A percentile compares a stretch with the other conserved stretches of the same genome.
Evolutionary conservation across 2,113 vertebrate species (phyloP).

Genomic region (Sprattus sprattus): DNA sequence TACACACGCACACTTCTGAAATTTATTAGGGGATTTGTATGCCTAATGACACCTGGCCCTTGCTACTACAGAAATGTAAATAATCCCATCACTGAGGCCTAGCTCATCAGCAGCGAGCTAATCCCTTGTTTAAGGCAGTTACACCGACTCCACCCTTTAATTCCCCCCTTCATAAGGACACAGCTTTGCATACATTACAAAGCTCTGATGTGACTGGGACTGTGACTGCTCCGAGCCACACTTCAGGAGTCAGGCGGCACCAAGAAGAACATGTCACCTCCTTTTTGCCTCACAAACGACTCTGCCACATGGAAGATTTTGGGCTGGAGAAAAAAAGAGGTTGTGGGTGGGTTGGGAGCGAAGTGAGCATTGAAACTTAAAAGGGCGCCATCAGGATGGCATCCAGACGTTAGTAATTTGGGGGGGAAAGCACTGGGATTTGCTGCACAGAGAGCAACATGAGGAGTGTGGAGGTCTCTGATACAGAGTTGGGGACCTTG

Average conservation of each 20-base stretch:
- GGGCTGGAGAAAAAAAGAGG: neutral
- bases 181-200: slow-evolving; percentile 77
- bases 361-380: slow-evolving; percentile 45
- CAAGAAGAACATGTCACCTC: slow-evolving; percentile 66
- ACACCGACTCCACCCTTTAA: slow-evolving; percentile 75
- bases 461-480: slow-evolving; percentile 49
- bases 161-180: slow-evolving; percentile 70
- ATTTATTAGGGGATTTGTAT: slow-evolving; percentile 80
- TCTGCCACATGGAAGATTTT: slow-evolving; percentile 49
- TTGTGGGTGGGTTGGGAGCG: neutral
- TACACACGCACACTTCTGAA: slow-evolving; percentile 59
- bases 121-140: slow-evolving; percentile 83
- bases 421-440: slow-evolving; percentile 48
- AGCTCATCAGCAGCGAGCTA: slow-evolving; percentile 72
- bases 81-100: slow-evolving; percentile 76
- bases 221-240: slow-evolving; percentile 54
- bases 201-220: slow-evolving; percentile 56
- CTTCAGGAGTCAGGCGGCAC: slow-evolving; percentile 54
- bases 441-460: slow-evolving; percentile 52
- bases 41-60: slow-evolving; percentile 77
- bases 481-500: slow-evolving; percentile 48
- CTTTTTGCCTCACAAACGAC: slow-evolving; percentile 56
- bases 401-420: slow-evolving; percentile 31
- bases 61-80: slow-evolving; percentile 73
- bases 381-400: slow-evolving; percentile 54